phyloP scores from a whole-genome alignment of 1,140 invertebrate species.

The Scaptodrosophila lebanonensis region DNA sequence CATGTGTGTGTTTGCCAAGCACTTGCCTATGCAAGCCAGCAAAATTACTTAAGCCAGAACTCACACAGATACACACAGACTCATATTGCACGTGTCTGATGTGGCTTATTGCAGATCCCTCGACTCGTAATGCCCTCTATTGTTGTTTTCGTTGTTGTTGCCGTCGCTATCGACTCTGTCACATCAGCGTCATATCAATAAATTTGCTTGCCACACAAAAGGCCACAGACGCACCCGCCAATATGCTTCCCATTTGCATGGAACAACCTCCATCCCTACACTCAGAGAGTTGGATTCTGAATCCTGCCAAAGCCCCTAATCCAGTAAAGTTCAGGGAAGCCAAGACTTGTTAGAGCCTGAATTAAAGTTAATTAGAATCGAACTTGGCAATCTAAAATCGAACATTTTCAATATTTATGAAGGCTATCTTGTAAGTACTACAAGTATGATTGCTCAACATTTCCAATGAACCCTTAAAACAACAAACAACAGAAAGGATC shows the following conservation, averaged over 20 bases:
- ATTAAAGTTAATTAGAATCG: too few species aligned
- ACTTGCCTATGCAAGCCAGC: constrained; percentile 62
- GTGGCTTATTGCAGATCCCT: constrained; percentile 48
- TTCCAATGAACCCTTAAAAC: too few species aligned
- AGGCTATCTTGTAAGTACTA: too few species aligned
- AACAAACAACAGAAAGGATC: too few species aligned
- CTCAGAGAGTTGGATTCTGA: too few species aligned
- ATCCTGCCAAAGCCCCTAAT: too few species aligned
- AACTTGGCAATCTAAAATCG: too few species aligned
- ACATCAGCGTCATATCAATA: constrained; percentile 72
- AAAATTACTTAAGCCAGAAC: constrained; percentile 64
- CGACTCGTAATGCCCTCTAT: constrained; percentile 15
- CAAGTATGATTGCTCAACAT: too few species aligned
- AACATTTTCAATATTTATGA: too few species aligned
- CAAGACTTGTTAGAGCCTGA: too few species aligned
- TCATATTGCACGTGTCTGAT: not conserved
- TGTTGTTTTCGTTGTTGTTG: constrained; percentile 15
- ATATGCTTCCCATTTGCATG: constrained; percentile 53
- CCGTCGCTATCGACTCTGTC: constrained; percentile 42
- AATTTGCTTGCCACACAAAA: constrained; percentile 64
- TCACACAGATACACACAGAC: constrained; percentile 1
- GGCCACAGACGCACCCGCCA: constrained; percentile 32
- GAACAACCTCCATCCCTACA: too few species aligned
- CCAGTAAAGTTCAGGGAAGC: too few species aligned
- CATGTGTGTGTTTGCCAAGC: constrained; percentile 56